Conservation (phyloP, 92 coral and sea anemone genomes). For the Epizoanthus stellaris region DNA sequence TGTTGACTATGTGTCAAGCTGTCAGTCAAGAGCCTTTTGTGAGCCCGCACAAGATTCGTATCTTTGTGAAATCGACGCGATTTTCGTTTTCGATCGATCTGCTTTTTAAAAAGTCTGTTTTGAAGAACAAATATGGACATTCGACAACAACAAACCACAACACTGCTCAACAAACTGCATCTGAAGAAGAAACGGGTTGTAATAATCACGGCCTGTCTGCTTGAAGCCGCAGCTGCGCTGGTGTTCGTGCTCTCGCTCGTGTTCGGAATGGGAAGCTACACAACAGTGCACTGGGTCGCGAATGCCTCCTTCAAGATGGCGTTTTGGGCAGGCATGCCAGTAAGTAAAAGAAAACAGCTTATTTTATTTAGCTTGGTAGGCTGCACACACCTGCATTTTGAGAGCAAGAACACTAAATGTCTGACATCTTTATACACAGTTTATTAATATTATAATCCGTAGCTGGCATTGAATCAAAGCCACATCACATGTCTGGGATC, state of each 20-base stretch:
- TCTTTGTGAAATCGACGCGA: too few species aligned
- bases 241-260: constrained; percentile 19
- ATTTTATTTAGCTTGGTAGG: background rate
- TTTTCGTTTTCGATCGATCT: too few species aligned
- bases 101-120: background rate
- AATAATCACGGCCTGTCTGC: constrained; percentile 22
- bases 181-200: constrained; percentile 32
- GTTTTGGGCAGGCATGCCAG: constrained; percentile 45
- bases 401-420: background rate
- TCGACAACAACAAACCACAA: constrained; percentile 25
- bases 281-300: constrained; percentile 3
- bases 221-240: constrained; percentile 20
- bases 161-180: background rate
- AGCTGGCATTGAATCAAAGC: too few species aligned
- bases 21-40: too few species aligned
- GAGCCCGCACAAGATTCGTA: too few species aligned
- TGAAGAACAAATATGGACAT: constrained; percentile 1
- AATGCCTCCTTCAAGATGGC: constrained; percentile 6
- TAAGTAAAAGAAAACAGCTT: background rate
- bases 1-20: too few species aligned
- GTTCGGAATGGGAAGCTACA: constrained; percentile 17
- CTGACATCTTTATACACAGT: too few species aligned
- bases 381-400: too few species aligned
- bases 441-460: too few species aligned
- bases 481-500: too few species aligned